Conservation (phyloP, 2,113 vertebrate species). For the Cochlearius cochlearius region DNA sequence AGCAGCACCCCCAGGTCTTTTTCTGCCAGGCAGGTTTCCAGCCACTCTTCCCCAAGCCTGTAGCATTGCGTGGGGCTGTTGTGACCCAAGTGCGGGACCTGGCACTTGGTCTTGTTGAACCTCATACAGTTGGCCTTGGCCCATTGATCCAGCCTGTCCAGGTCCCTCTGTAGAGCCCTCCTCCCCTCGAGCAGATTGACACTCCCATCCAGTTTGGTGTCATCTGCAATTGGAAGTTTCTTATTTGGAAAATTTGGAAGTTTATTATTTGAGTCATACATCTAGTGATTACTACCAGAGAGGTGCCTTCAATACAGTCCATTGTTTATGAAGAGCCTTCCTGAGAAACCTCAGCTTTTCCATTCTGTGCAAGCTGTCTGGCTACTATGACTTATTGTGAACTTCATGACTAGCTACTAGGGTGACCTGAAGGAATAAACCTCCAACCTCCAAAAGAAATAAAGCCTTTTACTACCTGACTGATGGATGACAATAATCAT, state of each 20-base stretch:
- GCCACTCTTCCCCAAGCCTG: no score
- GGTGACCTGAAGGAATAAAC: background rate
- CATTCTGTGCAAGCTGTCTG: background rate
- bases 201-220: no score
- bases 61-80: no score
- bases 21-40: no score
- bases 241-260: background rate
- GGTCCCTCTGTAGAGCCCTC: no score
- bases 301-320: background rate
- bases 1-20: no score
- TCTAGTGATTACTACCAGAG: background rate
- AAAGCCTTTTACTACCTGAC: background rate
- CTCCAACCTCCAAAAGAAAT: background rate
- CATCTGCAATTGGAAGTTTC: no score
- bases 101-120: no score
- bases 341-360: background rate
- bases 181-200: no score
- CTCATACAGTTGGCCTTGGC: no score
- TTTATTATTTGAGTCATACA: background rate
- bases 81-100: no score
- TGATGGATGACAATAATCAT: background rate
- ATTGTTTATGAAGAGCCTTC: background rate
- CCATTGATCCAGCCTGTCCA: no score
- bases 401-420: background rate
- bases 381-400: background rate